These are phyloP conservation scores for Smittia aterrima DNA, from an alignment of 2,888 invertebrate genomes.

Conservation along the genomic window DNA sequence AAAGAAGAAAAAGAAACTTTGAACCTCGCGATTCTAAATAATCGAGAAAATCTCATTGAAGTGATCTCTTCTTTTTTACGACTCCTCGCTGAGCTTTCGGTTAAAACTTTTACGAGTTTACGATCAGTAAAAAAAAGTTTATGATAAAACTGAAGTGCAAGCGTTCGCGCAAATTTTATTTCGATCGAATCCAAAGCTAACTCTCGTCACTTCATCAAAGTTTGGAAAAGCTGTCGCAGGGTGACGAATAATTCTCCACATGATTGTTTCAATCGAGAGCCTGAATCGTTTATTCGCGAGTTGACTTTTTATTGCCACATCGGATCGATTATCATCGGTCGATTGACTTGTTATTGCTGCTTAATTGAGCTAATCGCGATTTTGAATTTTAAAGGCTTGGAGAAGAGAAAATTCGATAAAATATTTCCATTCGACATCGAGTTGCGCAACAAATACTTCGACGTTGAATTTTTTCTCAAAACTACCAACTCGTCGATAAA, in stretches of 20 bases:
- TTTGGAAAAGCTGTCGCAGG: too few species aligned
- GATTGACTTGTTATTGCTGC: constrained; percentile 24
- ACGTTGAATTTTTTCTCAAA: not conserved
- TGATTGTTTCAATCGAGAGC: not conserved
- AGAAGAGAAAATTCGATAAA: not conserved
- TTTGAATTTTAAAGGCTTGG: not conserved
- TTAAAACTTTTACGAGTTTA: too few species aligned
- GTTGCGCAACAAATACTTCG: not conserved
- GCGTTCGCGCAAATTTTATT: not conserved
- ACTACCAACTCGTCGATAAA: too few species aligned
- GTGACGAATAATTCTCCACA: too few species aligned
- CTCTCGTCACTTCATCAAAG: too few species aligned
- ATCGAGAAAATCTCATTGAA: not conserved
- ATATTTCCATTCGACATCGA: not conserved
- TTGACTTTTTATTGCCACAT: not conserved
- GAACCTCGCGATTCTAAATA: not conserved
- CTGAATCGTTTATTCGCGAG: not conserved
- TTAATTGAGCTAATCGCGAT: constrained; percentile 11
- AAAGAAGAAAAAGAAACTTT: not conserved
- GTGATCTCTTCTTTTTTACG: not conserved
- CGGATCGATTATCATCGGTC: not conserved
- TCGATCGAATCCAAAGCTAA: not conserved
- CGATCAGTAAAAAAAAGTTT: too few species aligned
- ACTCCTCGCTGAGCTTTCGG: too few species aligned
- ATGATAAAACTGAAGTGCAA: too few species aligned